A percentile compares a stretch with the other conserved stretches of the same genome.
These are phyloP conservation scores for Microctenopoma steveboyesi DNA, from an alignment of 2,797 vertebrate genomes.

Conservation along the genomic window DNA sequence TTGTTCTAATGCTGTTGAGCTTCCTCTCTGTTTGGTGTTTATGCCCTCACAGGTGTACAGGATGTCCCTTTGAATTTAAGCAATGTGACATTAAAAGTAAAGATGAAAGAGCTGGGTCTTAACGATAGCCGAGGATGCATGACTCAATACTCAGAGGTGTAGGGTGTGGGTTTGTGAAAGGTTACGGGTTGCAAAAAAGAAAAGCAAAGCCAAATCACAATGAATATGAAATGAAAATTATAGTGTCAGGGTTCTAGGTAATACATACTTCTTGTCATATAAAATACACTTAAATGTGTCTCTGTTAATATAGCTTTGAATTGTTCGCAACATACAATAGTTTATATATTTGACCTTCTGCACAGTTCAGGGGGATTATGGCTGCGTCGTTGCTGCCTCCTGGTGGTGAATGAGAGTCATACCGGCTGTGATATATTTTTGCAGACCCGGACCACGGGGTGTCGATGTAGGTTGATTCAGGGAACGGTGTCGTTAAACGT, in stretches of 20 bases:
- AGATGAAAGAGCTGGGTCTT: background rate
- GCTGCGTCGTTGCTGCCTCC: slow-evolving; percentile 33
- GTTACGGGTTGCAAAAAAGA: no score
- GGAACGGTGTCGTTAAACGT: no score
- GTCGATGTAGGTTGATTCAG: no score
- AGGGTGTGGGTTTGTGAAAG: no score
- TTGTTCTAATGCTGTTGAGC: background rate
- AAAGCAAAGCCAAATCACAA: background rate
- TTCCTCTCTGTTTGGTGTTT: background rate
- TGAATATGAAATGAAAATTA: background rate
- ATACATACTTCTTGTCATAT: background rate
- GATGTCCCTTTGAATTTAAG: background rate
- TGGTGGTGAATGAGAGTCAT: slow-evolving; percentile 35
- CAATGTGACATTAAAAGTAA: background rate
- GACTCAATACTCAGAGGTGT: no score
- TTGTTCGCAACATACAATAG: background rate
- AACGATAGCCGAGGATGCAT: background rate
- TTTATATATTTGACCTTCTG: slow-evolving; percentile 16
- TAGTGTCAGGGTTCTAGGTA: background rate
- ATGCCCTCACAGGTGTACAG: background rate
- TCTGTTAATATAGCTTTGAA: background rate
- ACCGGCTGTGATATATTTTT: background rate
- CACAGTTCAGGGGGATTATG: slow-evolving; percentile 9
- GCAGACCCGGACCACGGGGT: background rate
- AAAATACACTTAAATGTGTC: background rate